phyloP scores from a whole-genome alignment of 2,888 invertebrate genomes.

The Cryptocephalus moraei region DNA sequence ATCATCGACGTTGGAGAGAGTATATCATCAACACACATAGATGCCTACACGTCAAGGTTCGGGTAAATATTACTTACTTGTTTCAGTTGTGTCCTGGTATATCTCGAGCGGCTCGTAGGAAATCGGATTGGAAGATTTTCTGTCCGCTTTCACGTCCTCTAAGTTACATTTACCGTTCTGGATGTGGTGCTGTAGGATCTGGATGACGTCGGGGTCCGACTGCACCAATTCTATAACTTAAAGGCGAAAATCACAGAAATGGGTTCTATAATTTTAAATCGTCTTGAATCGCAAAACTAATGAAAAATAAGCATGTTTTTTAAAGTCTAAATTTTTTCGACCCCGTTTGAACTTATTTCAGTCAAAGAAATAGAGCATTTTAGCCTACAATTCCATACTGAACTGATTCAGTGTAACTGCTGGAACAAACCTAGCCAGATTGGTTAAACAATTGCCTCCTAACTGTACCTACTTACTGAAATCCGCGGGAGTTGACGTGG shows the following conservation, averaged over 20 bases:
- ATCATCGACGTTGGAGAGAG: no score
- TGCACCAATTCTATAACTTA: constrained; percentile 38
- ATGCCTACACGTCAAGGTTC: no score
- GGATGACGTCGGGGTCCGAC: constrained; percentile 26
- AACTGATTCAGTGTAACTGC: no score
- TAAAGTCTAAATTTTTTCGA: no score
- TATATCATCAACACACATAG: no score
- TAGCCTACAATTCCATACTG: no score
- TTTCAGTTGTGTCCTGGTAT: constrained; percentile 19
- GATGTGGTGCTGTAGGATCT: constrained; percentile 25
- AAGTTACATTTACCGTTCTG: constrained; percentile 36
- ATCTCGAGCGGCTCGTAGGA: constrained; percentile 14
- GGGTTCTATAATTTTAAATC: no score
- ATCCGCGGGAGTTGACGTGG: constrained; percentile 72
- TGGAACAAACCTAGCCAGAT: no score
- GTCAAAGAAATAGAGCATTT: no score
- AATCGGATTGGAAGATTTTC: not conserved
- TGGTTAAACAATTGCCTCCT: no score
- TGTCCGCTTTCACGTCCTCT: constrained; percentile 8
- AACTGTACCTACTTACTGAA: constrained; percentile 37
- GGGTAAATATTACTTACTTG: constrained; percentile 10
- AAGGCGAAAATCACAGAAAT: constrained; percentile 11
- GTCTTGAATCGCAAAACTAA: not conserved
- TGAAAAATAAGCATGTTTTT: no score
- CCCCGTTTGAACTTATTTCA: no score